Percentiles rank a stretch among this genome's conserved stretches.
Evolutionary conservation across 1,140 invertebrate genomes (phyloP).

Genomic region (Macrobrachium nipponense): DNA sequence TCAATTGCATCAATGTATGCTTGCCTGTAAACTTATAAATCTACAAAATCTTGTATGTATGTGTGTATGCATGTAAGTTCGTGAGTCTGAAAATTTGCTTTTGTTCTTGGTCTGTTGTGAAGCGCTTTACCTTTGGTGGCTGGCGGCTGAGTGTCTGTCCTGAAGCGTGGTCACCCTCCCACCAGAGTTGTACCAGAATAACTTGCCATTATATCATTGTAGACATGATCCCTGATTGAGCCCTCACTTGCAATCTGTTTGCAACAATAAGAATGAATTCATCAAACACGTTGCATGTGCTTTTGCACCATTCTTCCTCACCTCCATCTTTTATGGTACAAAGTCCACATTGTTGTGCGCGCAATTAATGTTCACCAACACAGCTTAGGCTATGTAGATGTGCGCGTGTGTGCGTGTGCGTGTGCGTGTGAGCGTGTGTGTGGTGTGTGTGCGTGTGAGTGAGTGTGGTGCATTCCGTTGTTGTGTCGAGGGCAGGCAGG

Average conservation of each 20-base stretch:
- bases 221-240: too few species aligned
- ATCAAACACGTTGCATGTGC: constrained; percentile 9
- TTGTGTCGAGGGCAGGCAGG: neutral
- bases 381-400: constrained; percentile 47
- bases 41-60: too few species aligned
- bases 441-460: constrained; percentile 13
- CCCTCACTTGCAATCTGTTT: constrained; percentile 4
- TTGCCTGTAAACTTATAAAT: constrained; percentile 22
- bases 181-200: neutral
- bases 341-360: constrained; percentile 44
- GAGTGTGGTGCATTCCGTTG: constrained; percentile 33
- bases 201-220: neutral
- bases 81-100: neutral
- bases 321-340: constrained; percentile 21
- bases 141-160: neutral
- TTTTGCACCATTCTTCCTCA: constrained; percentile 4
- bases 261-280: constrained; percentile 22
- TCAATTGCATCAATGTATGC: constrained; percentile 13
- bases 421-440: constrained; percentile 9
- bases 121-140: neutral
- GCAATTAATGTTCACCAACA: constrained; percentile 40
- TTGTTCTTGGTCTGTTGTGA: neutral
- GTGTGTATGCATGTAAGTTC: neutral
- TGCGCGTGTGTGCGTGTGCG: constrained; percentile 26
- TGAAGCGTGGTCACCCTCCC: neutral